Evolutionary conservation across 1,140 invertebrate genomes (phyloP), one percentile per base, ranked within the genome.

Genomic region (Hycleus cichorii): DNA sequence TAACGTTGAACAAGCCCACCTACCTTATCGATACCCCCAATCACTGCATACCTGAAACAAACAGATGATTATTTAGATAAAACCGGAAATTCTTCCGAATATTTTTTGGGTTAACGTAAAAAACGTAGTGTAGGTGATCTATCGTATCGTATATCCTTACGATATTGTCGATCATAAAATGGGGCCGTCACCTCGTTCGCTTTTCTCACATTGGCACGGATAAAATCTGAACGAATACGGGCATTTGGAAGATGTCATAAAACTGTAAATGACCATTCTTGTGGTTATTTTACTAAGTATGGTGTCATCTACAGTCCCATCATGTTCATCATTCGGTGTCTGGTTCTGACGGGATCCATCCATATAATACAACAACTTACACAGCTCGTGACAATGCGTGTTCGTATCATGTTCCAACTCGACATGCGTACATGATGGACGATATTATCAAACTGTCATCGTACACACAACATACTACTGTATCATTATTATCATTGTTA

Each of bases 251-350:
- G 63, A 63, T 59, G 60, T 49, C 61, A 64, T 67, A 67, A 67
- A 67, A 67, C 58, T 65, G 65, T 67, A 67, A 67, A 67, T 67
- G 65, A 64, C 63, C 63, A 54, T 69, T 69, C 62, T 18, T 65
- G 64, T 63, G 67, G 67, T 69, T 69, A 69, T 69, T 69, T 69
- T 65, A 67, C 65, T 69, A 69, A 69, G 67, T 65, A 68, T 58
- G 66, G 60, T 64, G 62, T 66, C 63, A 68, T 65, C 62, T 54
- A 53, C 62, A 64, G 62, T 53, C 59, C 64, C 61, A 64, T 64
- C 59, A 58, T 59, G 61, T 60, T 53, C 54, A 61, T 65, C 64
- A 60, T 65, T 65, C 56, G 51, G 64, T 61, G 64, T 63, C 61
- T 65, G 57, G 62, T 49, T 57, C 50, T 58, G 58, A 63, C 58